Percentiles rank a stretch among this genome's conserved stretches.
phyloP scores from a whole-genome alignment of 1,140 invertebrate species.

The Watersipora subatra region DNA sequence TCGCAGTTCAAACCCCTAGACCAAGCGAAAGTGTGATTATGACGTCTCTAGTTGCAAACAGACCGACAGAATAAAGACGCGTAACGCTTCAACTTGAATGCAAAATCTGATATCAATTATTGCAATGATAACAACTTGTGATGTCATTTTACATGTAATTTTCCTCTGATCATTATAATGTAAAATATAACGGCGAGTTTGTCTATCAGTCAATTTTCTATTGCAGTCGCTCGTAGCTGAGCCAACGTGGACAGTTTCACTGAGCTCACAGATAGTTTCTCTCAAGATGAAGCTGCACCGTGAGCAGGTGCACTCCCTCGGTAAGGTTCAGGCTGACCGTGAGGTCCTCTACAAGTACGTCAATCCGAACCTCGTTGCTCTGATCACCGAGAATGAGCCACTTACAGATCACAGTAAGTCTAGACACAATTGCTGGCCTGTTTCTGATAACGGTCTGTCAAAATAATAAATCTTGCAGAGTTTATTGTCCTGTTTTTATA shows the following conservation, averaged over 20 bases:
- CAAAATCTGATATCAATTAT: too few species aligned
- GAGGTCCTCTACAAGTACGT: slow-evolving; percentile 96
- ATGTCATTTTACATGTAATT: too few species aligned
- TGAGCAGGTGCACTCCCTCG: slow-evolving; percentile 89
- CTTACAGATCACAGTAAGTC: slow-evolving; percentile 20
- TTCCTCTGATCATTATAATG: too few species aligned
- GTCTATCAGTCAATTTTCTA: too few species aligned
- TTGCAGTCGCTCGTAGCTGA: too few species aligned
- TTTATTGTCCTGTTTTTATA: background rate
- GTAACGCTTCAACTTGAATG: too few species aligned
- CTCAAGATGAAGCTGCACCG: background rate
- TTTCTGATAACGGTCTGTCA: slow-evolving; percentile 44
- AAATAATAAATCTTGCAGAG: slow-evolving; percentile 41
- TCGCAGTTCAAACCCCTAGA: too few species aligned
- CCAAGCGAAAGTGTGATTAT: too few species aligned
- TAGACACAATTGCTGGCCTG: background rate
- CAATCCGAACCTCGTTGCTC: slow-evolving; percentile 87
- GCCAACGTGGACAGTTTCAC: background rate
- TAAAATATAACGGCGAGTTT: too few species aligned
- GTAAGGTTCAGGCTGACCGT: slow-evolving; percentile 81
- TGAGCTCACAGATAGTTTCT: background rate
- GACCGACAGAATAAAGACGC: too few species aligned
- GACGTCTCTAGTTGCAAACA: too few species aligned
- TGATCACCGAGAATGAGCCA: slow-evolving; percentile 66
- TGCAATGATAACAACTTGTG: too few species aligned